These are phyloP conservation scores for Danio tinwini DNA, from an alignment of 2,797 vertebrate genomes.

Conservation along the genomic window DNA sequence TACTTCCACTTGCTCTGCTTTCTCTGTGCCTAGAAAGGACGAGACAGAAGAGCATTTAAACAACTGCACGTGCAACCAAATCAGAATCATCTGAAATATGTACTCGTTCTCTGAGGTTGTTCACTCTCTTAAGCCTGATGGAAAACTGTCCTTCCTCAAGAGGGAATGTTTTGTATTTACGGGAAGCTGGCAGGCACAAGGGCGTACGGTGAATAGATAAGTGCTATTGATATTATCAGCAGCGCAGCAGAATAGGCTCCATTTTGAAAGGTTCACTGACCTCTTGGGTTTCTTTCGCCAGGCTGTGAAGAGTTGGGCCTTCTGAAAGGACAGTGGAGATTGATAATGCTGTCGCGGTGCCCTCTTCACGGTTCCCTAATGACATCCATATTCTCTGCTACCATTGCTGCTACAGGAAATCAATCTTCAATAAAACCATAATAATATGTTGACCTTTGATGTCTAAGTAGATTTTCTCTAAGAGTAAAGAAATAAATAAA, in stretches of 20 bases:
- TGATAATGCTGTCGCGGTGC: slow-evolving; percentile 47
- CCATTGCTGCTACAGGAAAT: slow-evolving; percentile 56
- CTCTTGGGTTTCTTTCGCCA: slow-evolving; percentile 35
- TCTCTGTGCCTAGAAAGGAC: background rate
- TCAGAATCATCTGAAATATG: slow-evolving; percentile 43
- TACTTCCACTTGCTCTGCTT: slow-evolving; percentile 22
- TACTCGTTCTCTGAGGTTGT: slow-evolving; percentile 32
- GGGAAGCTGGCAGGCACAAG: slow-evolving; percentile 24
- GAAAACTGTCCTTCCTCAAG: slow-evolving; percentile 7
- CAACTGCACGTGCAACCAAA: slow-evolving; percentile 29
- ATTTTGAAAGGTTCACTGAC: slow-evolving; percentile 42
- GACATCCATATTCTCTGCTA: slow-evolving; percentile 35
- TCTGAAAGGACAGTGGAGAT: slow-evolving; percentile 51
- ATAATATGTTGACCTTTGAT: slow-evolving; percentile 62
- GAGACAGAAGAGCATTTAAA: slow-evolving; percentile 43
- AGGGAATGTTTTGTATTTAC: slow-evolving; percentile 36
- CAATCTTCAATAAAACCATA: slow-evolving; percentile 58
- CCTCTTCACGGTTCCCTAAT: slow-evolving; percentile 50
- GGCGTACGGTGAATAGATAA: slow-evolving; percentile 32
- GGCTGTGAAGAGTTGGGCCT: slow-evolving; percentile 13
- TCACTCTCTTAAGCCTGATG: slow-evolving; percentile 30
- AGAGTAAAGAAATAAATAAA: slow-evolving; percentile 46
- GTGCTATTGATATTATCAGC: slow-evolving; percentile 48
- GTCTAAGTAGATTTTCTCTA: slow-evolving; percentile 55
- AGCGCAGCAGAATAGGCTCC: slow-evolving; percentile 2